Base-by-base conservation (phyloP, 2,797 vertebrate genomes). In the Rhinogobio ventralis region DNA sequence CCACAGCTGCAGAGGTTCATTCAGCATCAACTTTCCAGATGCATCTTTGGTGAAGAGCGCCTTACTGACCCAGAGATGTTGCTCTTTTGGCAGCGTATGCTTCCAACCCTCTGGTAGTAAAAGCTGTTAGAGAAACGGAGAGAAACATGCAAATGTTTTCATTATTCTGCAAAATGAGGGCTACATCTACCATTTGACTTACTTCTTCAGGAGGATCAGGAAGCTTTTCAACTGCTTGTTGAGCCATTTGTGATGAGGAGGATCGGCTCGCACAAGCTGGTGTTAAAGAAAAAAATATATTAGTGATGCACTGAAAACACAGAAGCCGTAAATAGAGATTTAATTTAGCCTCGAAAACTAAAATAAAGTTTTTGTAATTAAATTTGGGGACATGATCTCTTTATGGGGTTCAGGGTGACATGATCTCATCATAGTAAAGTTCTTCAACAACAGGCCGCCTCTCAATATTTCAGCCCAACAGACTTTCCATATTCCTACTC, bases 101-200 rank as follows among this genome's bases (percentile, higher is more conserved):
- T 86, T 82, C 84, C 71, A 86, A 19, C 79, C 72, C 23, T 81
- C 84, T 28, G 84, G 84, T 51, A 81, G 68, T 51, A 83, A 62
- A 74, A 67, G 14, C 81, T 83, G 53, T 14, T 30, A 3, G 14
- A 39, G 49, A 60, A 19, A 2, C 8, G n/a, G 23, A 57, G 71
- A 57, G 30, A 67, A 66, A 53, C 4, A 39, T 14, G 19, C 0
- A 67, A 64, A 10, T 25, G 9, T 28, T 55, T 51, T 68, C 15
- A 68, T 81, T 68, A 30, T 57, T 46, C 14, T 49, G 7, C 14
- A 46, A 36, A 62, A 82, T 45, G 11, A 64, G 36, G n/a, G n/a
- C 10, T 9, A 46, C 17, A 64, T 19, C 15, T 49, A n/a, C 7
- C 13, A 13, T 25, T 36, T 30, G 7, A 42, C 80, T 82, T 60